Conservation (phyloP, 1,140 invertebrate genomes). For the Euura lappo region DNA sequence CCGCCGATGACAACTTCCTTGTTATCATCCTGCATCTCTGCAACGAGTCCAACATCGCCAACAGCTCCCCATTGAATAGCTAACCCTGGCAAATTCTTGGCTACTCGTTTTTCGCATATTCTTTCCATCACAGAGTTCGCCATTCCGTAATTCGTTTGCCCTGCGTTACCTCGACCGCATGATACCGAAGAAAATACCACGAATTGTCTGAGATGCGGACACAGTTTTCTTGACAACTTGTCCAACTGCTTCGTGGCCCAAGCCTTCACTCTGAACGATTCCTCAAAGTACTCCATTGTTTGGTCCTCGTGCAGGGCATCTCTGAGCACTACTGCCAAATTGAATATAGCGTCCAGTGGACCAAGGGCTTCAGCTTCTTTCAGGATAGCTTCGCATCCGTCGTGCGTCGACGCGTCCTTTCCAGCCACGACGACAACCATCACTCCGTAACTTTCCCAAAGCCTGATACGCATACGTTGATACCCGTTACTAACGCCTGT, state of each 20-base stretch:
- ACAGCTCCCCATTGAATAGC: constrained; percentile 77
- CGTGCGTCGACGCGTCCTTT: too few species aligned
- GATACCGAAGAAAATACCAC: constrained; percentile 88
- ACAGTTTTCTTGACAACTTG: constrained; percentile 62
- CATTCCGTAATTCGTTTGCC: constrained; percentile 88
- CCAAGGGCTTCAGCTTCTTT: too few species aligned
- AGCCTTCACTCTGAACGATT: constrained; percentile 59
- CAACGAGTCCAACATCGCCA: constrained; percentile 74
- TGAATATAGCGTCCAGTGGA: too few species aligned
- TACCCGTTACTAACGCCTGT: too few species aligned
- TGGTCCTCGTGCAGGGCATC: constrained; percentile 66
- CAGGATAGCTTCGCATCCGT: too few species aligned
- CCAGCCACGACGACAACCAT: too few species aligned
- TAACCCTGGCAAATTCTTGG: constrained; percentile 61
- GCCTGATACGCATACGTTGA: too few species aligned
- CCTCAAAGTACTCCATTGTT: constrained; percentile 63
- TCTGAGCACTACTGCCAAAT: too few species aligned
- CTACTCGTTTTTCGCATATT: too few species aligned
- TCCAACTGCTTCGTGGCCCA: constrained; percentile 60
- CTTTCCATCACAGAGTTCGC: constrained; percentile 75
- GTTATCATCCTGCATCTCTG: constrained; percentile 82
- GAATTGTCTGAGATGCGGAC: constrained; percentile 45
- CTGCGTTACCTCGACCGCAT: constrained; percentile 87
- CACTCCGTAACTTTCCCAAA: too few species aligned
- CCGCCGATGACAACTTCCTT: constrained; percentile 78